phyloP scores from a whole-genome alignment of 2,113 vertebrate genomes.

The Psephotus haematonotus region DNA sequence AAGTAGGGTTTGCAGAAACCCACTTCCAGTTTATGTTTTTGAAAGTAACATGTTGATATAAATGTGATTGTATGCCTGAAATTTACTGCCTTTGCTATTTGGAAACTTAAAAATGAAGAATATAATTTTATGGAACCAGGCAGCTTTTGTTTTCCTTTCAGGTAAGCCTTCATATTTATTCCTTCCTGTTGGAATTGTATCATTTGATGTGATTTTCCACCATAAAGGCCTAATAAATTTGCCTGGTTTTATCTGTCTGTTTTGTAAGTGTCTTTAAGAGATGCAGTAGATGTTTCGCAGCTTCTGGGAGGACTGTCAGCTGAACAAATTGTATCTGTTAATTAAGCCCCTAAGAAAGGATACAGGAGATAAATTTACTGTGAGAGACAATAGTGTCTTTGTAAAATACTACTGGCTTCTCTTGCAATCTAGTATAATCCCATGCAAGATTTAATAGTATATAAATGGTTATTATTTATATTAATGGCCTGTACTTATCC shows the following conservation, averaged over 20 bases:
- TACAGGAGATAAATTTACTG: not conserved
- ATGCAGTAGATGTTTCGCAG: not conserved
- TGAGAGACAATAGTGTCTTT: not conserved
- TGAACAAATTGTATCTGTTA: not conserved
- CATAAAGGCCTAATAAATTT: not conserved
- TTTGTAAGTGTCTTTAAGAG: not conserved
- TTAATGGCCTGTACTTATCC: not conserved
- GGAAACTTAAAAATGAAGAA: not conserved
- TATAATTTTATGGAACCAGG: not conserved
- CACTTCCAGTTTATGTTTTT: not conserved
- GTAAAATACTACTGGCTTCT: not conserved
- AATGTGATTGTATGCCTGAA: not conserved
- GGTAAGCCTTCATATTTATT: not conserved
- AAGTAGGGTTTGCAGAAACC: not conserved
- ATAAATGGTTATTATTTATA: not conserved
- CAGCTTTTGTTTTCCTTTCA: not conserved
- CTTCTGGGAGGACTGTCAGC: not conserved
- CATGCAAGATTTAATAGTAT: not conserved
- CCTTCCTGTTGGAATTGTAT: not conserved
- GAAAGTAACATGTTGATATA: not conserved
- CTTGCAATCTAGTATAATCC: not conserved
- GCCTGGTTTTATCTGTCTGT: not conserved
- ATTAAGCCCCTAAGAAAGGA: not conserved
- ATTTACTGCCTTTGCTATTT: not conserved
- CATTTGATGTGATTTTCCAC: not conserved